Evolutionary conservation across 1,140 invertebrate genomes (phyloP), one percentile per base, ranked within the genome.

Genomic region (Lepeophtheirus salmonis): DNA sequence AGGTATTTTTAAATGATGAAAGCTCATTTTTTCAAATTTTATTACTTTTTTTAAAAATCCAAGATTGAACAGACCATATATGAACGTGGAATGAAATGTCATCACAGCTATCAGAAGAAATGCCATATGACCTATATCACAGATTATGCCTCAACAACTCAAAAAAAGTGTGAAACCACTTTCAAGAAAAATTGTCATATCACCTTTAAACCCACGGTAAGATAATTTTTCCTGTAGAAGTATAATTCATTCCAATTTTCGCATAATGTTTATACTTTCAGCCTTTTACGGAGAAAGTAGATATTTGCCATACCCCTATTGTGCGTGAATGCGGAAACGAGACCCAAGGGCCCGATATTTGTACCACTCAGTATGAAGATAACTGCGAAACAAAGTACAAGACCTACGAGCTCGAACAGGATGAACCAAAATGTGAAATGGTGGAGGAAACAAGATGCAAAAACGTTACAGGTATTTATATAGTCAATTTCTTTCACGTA

Each of bases 161-260:
- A 60, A 26, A 17, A 60, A 30, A 60, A 50, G 20, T 60, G 57
- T 22, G n/a, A 50, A 18, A 60, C 49, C 16, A 51, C 20, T 14
- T 60, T 53, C 21, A 24, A 51, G n/a, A 60, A 60, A 24, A 60
- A 60, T 50, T 60, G 57, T 26, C 57, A 51, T 50, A 60, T 60
- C 49, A 50, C 48, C 20, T 60, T 52, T 30, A 17, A 60, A 50
- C 41, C 30, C 30, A 22, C 22, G 30, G 57, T 57, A 25, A 30
- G 55, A 18, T 57, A 41, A 14, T 41, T 41, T 6, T 10, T 41
- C 6, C n/a, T 41, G 6, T n/a, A 10, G 6, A 10, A 10, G n/a
- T 41, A 10, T 41, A 10, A n/a, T 10, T 41, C 30, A 41, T 41
- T 41, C 30, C 30, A 10, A 10, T 10, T 41, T 41, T 41, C n/a